phyloP scores from a whole-genome alignment of 2,797 vertebrate genomes.

The Halcyon chelicuti region DNA sequence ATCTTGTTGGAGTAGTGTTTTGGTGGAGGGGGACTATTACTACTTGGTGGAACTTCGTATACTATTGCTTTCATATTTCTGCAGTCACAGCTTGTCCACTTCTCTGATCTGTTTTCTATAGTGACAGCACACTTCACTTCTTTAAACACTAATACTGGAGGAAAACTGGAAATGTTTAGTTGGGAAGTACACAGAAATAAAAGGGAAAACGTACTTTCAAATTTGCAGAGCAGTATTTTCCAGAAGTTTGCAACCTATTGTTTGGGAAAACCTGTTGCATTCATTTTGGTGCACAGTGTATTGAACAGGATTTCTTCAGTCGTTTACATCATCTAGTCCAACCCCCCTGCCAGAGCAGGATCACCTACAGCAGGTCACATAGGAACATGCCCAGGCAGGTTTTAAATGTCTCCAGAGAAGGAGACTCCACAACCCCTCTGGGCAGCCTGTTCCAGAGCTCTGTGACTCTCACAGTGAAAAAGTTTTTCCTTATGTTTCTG shows the following conservation, averaged over 20 bases:
- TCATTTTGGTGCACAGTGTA: not conserved
- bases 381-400: no score
- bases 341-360: no score
- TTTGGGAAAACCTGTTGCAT: not conserved
- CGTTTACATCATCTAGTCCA: not conserved
- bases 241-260: not conserved
- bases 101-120: not conserved
- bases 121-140: not conserved
- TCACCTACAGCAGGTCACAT: no score
- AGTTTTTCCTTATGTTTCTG: no score
- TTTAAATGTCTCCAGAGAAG: no score
- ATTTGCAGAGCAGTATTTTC: not conserved
- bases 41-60: not conserved
- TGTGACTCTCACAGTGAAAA: no score
- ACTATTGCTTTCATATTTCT: not conserved
- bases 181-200: not conserved
- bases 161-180: not conserved
- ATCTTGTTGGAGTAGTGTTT: not conserved
- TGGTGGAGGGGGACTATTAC: not conserved
- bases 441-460: no score
- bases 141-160: not conserved
- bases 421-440: no score
- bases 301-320: not conserved
- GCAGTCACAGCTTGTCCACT: not conserved
- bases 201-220: not conserved